phyloP scores from a whole-genome alignment of 1,140 invertebrate species.

The Babylonia areolata region DNA sequence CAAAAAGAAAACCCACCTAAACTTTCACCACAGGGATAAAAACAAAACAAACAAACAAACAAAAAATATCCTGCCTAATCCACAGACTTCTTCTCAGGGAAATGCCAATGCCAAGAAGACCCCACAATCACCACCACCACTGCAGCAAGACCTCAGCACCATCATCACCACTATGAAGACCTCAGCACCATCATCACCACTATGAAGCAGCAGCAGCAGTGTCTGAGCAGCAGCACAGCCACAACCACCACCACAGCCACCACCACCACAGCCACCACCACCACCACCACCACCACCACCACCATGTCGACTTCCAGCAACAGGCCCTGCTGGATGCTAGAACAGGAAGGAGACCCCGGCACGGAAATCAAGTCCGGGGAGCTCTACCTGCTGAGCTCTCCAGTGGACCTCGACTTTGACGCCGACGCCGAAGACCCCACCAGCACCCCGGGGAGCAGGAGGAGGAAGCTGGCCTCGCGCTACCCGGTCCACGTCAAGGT shows the following conservation, averaged over 20 bases:
- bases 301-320: too few relatives aligned
- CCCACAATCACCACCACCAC: background rate
- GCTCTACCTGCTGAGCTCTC: constrained; percentile 30
- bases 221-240: background rate
- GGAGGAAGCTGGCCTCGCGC: background rate
- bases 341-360: constrained; percentile 15
- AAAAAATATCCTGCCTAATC: too few relatives aligned
- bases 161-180: background rate
- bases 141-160: too few relatives aligned
- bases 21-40: too few relatives aligned
- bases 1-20: too few relatives aligned
- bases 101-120: background rate
- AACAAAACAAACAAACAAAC: too few relatives aligned
- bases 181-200: constrained; percentile 5
- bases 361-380: constrained; percentile 33
- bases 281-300: too few relatives aligned
- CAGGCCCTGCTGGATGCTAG: background rate
- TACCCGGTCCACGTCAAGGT: constrained; percentile 36
- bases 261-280: too few relatives aligned
- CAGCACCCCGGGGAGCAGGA: background rate
- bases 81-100: too few relatives aligned
- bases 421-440: background rate
- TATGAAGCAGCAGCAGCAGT: constrained; percentile 12
- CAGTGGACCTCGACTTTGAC: too few relatives aligned
- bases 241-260: too few relatives aligned